Evolutionary conservation across 2,113 vertebrate species (phyloP), one percentile per base, ranked within the genome.

Genomic region (Coptodon bakossiorum): DNA sequence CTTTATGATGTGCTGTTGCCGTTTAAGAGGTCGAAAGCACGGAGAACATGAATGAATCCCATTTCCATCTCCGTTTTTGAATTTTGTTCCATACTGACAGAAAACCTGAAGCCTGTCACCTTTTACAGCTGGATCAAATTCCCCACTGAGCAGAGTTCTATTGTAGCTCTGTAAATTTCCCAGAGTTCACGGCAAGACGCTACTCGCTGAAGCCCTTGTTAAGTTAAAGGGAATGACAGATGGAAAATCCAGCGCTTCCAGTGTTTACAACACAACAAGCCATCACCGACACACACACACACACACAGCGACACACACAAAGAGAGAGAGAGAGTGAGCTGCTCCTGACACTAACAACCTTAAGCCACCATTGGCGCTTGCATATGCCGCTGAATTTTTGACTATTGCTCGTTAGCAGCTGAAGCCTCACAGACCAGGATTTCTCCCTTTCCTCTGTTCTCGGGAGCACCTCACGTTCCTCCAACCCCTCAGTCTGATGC

Each of bases 391-490:
- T 82, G 73, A 86, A 84, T 90, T 92, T 91, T 38, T 79, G 87
- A 92, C 86, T 84, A 76, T 85, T 88, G 93, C 94, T 95, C 66
- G 63, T 95, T 96, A 95, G 91, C 81, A 29, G 86, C 3, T 4
- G 68, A 84, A 68, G 88, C 86, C 88, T 83, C 84, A 90, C 88
- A 84, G 81, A 87, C 52, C 40, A 56, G 78, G 59, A 83, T 83
- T 80, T 68, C 82, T 86, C 11, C 57, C 8, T 52, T 80, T 82
- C 73, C 76, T 80, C 81, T 2, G 2, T 63, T 88, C 80, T 14
- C 43, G 3, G 13, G 88, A 85, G 83, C 82, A 85, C 78, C 66
- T 86, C 83, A 43, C 27, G 40, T 84, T 90, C 38, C 53, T 84
- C 57, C 43, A 52, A 56, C 84, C 80, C 29, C 80, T 68, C 78